Evolutionary conservation across 1,140 invertebrate species (phyloP).

Genomic region (Himalopsyche phryganea): DNA sequence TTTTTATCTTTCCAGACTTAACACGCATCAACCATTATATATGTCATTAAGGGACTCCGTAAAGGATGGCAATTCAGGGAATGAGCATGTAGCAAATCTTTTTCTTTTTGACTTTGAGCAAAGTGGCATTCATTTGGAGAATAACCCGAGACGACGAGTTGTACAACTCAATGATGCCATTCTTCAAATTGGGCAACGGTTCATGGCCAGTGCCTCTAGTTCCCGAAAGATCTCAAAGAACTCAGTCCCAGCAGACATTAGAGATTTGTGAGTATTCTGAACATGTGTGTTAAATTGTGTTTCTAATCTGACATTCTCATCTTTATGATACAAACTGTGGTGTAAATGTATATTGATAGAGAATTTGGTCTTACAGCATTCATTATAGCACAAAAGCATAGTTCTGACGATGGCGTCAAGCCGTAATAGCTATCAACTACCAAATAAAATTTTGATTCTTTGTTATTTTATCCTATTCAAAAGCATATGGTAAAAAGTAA

Average conservation of each 20-base stretch:
- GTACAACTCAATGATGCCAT: slow-evolving; percentile 83
- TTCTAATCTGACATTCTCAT: no score
- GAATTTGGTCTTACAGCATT: no score
- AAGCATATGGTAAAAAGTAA: no score
- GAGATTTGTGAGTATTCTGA: slow-evolving; percentile 64
- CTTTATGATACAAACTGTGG: no score
- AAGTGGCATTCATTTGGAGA: slow-evolving; percentile 90
- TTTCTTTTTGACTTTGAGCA: slow-evolving; percentile 97
- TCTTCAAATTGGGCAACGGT: slow-evolving; percentile 77
- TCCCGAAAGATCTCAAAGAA: slow-evolving; percentile 62
- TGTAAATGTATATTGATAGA: no score
- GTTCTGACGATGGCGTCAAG: no score
- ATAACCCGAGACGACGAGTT: slow-evolving; percentile 69
- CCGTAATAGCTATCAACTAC: no score
- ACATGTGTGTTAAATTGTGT: no score
- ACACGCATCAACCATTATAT: slow-evolving; percentile 85
- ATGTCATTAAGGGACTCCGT: slow-evolving; percentile 68
- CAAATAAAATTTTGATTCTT: no score
- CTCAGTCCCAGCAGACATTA: slow-evolving; percentile 66
- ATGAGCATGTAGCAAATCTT: slow-evolving; percentile 80
- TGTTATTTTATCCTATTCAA: no score
- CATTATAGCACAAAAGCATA: no score
- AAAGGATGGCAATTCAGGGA: slow-evolving; percentile 72
- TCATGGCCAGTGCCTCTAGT: slow-evolving; percentile 72
- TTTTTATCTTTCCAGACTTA: slow-evolving; percentile 60